These are phyloP conservation scores for Larimichthys crocea DNA, from an alignment of 2,113 vertebrate genomes.

Conservation along the genomic window DNA sequence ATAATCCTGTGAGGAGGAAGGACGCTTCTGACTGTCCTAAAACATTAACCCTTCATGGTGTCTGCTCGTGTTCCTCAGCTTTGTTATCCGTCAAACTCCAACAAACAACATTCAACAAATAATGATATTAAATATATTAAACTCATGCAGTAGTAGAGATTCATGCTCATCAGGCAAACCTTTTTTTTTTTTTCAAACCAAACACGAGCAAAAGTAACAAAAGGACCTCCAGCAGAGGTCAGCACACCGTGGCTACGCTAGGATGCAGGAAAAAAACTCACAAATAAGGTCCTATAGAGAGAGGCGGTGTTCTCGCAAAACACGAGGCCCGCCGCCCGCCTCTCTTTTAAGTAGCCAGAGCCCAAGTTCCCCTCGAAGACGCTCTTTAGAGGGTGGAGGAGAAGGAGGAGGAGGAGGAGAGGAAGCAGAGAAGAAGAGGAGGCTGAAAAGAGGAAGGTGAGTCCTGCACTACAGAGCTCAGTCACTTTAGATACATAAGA, in stretches of 20 bases:
- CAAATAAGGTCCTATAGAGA: slow-evolving; percentile 95
- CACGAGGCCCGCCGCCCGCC: slow-evolving; percentile 93
- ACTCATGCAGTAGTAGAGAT: slow-evolving; percentile 26
- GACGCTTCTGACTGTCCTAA: slow-evolving; percentile 13
- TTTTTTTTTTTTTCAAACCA: not conserved
- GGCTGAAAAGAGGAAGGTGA: slow-evolving; percentile 63
- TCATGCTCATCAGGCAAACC: slow-evolving; percentile 56
- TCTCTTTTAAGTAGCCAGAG: slow-evolving; percentile 94
- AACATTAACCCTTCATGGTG: not conserved
- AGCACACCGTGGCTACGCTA: slow-evolving; percentile 45
- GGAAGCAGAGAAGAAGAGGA: slow-evolving; percentile 72
- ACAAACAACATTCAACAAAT: not conserved
- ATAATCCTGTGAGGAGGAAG: slow-evolving; percentile 13
- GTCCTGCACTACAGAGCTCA: slow-evolving; percentile 17
- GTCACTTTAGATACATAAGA: too few species aligned
- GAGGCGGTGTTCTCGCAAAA: slow-evolving; percentile 97
- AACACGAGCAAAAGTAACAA: not conserved
- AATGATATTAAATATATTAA: slow-evolving; percentile 3
- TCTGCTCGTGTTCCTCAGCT: slow-evolving; percentile 1
- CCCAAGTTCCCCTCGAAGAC: slow-evolving; percentile 97
- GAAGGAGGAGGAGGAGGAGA: slow-evolving; percentile 52
- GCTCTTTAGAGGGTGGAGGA: slow-evolving; percentile 87
- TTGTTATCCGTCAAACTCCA: slow-evolving; percentile 12
- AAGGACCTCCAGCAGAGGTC: not conserved
- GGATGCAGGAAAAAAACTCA: slow-evolving; percentile 87